A percentile compares a stretch with the other conserved stretches of the same genome.
Conservation (phyloP, 1,140 invertebrate species). For the Calliopsis andreniformis region DNA sequence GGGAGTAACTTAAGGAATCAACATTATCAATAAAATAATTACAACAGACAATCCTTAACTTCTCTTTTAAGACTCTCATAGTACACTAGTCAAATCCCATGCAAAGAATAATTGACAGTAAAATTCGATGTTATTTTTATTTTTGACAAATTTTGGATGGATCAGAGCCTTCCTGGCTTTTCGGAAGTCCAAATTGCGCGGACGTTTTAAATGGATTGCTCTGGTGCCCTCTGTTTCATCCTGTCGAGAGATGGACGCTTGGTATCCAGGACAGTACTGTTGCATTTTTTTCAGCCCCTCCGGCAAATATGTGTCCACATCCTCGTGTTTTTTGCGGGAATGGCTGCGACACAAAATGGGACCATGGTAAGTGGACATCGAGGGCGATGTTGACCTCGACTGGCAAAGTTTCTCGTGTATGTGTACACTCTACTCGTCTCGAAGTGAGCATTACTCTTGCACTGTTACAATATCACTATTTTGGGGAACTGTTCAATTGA, state of each 20-base stretch:
- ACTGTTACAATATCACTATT: background rate
- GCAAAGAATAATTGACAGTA: too few relatives aligned
- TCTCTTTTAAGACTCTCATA: too few relatives aligned
- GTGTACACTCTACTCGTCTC: background rate
- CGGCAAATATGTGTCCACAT: background rate
- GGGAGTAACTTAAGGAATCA: too few relatives aligned
- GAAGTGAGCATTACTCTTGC: constrained; percentile 1
- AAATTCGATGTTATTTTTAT: too few relatives aligned
- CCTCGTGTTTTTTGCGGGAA: constrained; percentile 7
- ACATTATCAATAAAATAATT: too few relatives aligned
- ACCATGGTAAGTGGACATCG: constrained; percentile 29
- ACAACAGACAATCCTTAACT: too few relatives aligned
- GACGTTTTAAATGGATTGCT: constrained; percentile 62
- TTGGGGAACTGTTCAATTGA: constrained; percentile 23
- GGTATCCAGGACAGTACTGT: constrained; percentile 31
- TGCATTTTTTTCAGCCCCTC: constrained; percentile 5
- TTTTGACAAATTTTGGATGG: too few relatives aligned
- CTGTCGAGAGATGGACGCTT: constrained; percentile 35
- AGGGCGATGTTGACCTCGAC: constrained; percentile 15
- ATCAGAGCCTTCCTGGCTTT: too few relatives aligned
- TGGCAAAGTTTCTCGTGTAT: background rate
- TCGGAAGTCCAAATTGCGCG: constrained; percentile 3
- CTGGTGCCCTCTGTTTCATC: constrained; percentile 34
- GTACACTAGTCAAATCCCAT: too few relatives aligned
- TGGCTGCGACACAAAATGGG: background rate